These are phyloP conservation scores for Nysson spinosus DNA, from an alignment of 2,888 invertebrate genomes.

Conservation along the genomic window DNA sequence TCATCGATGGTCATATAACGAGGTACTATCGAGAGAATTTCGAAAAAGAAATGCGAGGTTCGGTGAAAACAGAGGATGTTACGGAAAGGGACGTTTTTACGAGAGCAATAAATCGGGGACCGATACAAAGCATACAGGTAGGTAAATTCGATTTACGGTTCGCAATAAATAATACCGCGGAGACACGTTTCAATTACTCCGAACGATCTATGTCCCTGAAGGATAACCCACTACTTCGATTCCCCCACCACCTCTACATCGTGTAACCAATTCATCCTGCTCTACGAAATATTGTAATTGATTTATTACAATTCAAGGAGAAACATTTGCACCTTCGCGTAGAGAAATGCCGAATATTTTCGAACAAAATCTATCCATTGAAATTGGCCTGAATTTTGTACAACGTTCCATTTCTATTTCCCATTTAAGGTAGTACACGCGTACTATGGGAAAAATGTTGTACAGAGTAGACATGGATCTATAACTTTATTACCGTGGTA, in stretches of 20 bases:
- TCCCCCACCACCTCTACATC: constrained; percentile 34
- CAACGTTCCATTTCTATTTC: too few relatives aligned
- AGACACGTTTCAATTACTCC: constrained; percentile 67
- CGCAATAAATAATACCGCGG: constrained; percentile 62
- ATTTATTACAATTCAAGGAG: too few relatives aligned
- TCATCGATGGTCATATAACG: constrained; percentile 1
- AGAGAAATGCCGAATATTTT: too few relatives aligned
- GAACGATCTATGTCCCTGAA: constrained; percentile 52
- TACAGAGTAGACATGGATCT: too few relatives aligned
- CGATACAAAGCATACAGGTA: constrained; percentile 51
- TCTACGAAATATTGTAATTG: constrained; percentile 34
- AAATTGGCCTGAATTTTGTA: too few relatives aligned
- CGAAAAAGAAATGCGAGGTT: constrained; percentile 8
- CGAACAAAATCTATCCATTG: neutral
- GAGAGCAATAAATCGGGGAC: constrained; percentile 58
- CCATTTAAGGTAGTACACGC: too few relatives aligned
- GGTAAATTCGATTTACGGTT: constrained; percentile 66
- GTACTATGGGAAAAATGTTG: too few relatives aligned
- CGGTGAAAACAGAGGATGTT: constrained; percentile 5
- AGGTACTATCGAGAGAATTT: constrained; percentile 23
- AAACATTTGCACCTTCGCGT: too few relatives aligned
- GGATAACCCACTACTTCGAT: constrained; percentile 48
- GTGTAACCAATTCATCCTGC: constrained; percentile 34
- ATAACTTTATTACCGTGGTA: too few relatives aligned
- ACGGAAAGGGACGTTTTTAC: constrained; percentile 50